These are phyloP conservation scores for Eunapius fragilis DNA, from an alignment of 37 sponge, comb jelly and placozoan species.

Conservation along the genomic window DNA sequence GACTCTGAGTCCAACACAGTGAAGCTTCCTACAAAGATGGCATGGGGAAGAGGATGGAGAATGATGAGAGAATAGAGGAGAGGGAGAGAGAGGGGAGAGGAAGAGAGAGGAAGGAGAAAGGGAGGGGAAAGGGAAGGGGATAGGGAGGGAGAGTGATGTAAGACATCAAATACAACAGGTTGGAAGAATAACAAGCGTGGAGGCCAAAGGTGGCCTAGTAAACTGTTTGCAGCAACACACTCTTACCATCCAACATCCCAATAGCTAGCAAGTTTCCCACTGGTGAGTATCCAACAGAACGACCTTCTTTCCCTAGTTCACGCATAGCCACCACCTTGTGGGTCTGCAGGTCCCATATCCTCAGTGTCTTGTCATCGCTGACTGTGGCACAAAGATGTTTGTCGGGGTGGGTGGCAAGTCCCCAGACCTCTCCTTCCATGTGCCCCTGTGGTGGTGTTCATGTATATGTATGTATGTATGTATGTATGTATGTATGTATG, in stretches of 20 bases:
- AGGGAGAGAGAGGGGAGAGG: not conserved
- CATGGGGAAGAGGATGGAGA: too few relatives aligned
- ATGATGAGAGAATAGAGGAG: too few relatives aligned
- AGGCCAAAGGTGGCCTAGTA: not conserved
- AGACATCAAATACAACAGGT: too few relatives aligned
- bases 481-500: too few relatives aligned
- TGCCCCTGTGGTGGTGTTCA: constrained; percentile 60
- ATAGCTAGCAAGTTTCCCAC: constrained; percentile 81
- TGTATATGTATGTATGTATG: not conserved
- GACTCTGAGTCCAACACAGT: constrained; percentile 54
- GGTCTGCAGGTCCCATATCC: constrained; percentile 80
- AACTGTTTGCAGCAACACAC: not conserved
- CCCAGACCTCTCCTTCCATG: constrained; percentile 94
- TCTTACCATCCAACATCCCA: constrained; percentile 78
- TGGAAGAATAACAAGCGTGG: too few relatives aligned
- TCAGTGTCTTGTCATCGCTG: constrained; percentile 88
- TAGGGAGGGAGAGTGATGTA: not conserved
- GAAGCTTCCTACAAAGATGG: constrained; percentile 34
- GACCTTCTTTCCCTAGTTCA: constrained; percentile 45
- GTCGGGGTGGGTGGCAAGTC: constrained; percentile 82
- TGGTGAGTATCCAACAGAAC: constrained; percentile 84
- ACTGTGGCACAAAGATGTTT: constrained; percentile 67
- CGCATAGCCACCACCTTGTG: constrained; percentile 43
- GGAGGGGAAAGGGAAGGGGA: not conserved
- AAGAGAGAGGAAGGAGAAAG: not conserved